These are phyloP conservation scores for Caradrina kadenii DNA, from an alignment of 2,888 invertebrate genomes.

Conservation along the genomic window DNA sequence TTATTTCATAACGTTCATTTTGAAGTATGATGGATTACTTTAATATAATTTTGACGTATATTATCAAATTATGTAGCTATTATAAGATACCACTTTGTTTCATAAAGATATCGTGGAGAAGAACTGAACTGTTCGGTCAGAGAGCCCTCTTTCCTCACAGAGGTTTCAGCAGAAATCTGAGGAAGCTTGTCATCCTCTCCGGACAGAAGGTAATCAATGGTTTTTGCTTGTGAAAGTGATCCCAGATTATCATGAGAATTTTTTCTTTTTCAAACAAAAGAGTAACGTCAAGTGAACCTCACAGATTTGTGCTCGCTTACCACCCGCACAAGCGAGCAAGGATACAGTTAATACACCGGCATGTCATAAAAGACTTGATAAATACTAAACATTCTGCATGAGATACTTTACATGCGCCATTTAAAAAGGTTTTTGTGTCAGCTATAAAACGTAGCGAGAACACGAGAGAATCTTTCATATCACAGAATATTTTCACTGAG, in stretches of 20 bases:
- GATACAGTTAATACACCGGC: slow-evolving; percentile 29
- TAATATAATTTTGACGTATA: neutral
- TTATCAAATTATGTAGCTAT: no score
- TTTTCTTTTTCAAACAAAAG: no score
- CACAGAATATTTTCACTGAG: slow-evolving; percentile 36
- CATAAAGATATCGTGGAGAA: no score
- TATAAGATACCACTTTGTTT: no score
- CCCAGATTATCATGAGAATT: no score
- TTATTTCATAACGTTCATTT: neutral
- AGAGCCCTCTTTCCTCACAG: no score
- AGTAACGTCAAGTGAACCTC: neutral
- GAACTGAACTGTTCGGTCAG: no score
- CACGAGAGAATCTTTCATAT: slow-evolving; percentile 32
- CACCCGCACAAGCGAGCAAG: neutral
- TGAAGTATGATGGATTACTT: neutral
- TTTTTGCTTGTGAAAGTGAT: no score
- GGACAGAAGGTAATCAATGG: no score
- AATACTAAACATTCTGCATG: slow-evolving; percentile 42
- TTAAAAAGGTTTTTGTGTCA: slow-evolving; percentile 54
- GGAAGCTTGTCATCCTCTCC: no score
- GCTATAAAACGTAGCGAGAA: slow-evolving; percentile 41
- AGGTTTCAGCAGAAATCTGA: no score
- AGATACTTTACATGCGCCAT: slow-evolving; percentile 43
- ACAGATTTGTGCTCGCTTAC: neutral
- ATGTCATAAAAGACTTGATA: slow-evolving; percentile 39